Base-by-base conservation (phyloP, 2,888 invertebrate genomes). In the Tineola bisselliella region DNA sequence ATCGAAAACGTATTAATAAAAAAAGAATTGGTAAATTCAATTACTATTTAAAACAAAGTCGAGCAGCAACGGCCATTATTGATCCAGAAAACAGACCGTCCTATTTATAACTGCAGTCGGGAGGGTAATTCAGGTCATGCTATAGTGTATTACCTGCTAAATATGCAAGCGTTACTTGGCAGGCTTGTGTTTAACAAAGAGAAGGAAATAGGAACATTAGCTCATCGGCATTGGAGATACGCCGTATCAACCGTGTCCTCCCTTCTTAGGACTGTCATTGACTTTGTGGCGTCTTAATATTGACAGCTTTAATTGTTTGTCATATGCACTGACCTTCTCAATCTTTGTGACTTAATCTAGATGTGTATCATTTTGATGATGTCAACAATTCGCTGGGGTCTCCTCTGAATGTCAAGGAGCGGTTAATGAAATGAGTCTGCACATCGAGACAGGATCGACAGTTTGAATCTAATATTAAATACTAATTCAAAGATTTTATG, bases 181-280 rank as follows among this genome's bases (percentile, higher is more conserved):
- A 5, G 3, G 15, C 15, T 38, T 38, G 8, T 3, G 17, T 54
- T 18, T 12, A 54, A 25, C 54, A 54, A 33, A 56, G 31, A 58
- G 48, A 13, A 60, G 60, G 60, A 60, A 60, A 31, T 60, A 60
- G 60, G 44, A 60, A 60, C 48, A 60, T 60, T 11, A 31, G n/a
- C 15, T 25, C 52, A 60, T 44, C 30, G 60, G 44, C 60, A 48
- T 44, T 38, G 44, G 31, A 30, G 60, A 38, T 60, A 48, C 44
- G 60, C 44, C 19, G 59, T 25, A 60, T 60, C 60, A 48, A 17
- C 60, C 25, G 60, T 60, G 60, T 30, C 60, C 59, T 43, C 59
- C 44, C 59, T 43, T 44, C 17, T 5, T 59, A 54, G 54, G 54
- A 25, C n/a, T 18, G 25, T 18, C 18, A 54, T 25, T 54, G 48